Evolutionary conservation across 2,888 invertebrate genomes (phyloP).

Genomic region (Patella caerulea): DNA sequence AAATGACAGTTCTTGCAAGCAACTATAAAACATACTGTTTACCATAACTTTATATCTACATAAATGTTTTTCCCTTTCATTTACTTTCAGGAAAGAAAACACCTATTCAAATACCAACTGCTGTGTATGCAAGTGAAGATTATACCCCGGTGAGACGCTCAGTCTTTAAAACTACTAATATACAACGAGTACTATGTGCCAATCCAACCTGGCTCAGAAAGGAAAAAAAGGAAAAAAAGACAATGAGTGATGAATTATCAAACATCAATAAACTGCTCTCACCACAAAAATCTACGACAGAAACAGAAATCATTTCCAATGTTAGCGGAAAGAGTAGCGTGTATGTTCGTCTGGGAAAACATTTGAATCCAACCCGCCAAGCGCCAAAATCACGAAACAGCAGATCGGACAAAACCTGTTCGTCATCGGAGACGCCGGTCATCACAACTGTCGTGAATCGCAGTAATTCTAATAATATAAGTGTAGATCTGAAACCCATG

Average conservation of each 20-base stretch:
- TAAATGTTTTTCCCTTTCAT: no score
- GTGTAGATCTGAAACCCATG: neutral
- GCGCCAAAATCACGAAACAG: neutral
- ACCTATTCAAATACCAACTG: no score
- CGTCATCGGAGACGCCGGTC: neutral
- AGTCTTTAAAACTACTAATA: neutral
- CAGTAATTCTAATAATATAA: neutral
- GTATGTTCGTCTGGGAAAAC: neutral
- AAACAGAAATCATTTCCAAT: neutral
- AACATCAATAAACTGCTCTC: neutral
- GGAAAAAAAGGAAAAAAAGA: neutral
- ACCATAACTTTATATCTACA: no score
- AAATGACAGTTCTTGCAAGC: no score
- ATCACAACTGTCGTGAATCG: neutral
- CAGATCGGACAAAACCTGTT: neutral
- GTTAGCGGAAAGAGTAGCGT: neutral
- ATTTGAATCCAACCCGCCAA: neutral
- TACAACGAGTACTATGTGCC: neutral
- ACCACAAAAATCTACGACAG: neutral
- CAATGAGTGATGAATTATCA: constrained; percentile 6
- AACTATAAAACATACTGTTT: no score
- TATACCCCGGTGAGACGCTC: no score
- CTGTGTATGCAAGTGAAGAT: no score
- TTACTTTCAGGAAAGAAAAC: no score
- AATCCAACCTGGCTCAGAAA: neutral